phyloP scores from a whole-genome alignment of 2,888 invertebrate genomes.

The Epirrita christyi region DNA sequence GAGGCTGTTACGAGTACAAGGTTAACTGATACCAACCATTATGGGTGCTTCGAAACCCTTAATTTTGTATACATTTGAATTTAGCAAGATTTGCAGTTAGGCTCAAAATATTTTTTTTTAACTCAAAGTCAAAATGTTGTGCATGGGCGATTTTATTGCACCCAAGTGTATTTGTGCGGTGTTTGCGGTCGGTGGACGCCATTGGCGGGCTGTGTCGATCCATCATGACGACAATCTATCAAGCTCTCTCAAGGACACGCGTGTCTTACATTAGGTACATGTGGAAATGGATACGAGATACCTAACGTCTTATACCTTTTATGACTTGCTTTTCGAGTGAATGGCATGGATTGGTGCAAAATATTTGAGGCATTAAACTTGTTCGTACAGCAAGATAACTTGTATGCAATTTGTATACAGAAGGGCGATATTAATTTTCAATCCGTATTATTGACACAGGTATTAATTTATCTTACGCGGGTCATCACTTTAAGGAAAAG shows the following conservation, averaged over 20 bases:
- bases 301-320: not conserved
- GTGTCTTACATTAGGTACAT: slow-evolving; percentile 41
- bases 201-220: slow-evolving; percentile 57
- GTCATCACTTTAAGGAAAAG: slow-evolving; percentile 27
- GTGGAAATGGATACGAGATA: slow-evolving; percentile 16
- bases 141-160: too few species aligned
- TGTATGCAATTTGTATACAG: slow-evolving; percentile 10
- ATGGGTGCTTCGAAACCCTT: too few species aligned
- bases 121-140: too few species aligned
- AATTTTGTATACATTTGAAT: too few species aligned
- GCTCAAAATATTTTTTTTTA: too few species aligned
- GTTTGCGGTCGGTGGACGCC: slow-evolving; percentile 60
- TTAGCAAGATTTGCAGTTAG: too few species aligned
- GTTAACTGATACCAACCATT: too few species aligned
- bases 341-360: not conserved
- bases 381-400: slow-evolving; percentile 7
- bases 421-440: slow-evolving; percentile 16
- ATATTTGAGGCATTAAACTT: slow-evolving; percentile 6
- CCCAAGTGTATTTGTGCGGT: slow-evolving; percentile 41
- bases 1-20: too few species aligned
- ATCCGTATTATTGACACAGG: slow-evolving; percentile 25
- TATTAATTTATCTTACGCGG: slow-evolving; percentile 16
- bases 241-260: slow-evolving; percentile 50
- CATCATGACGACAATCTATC: slow-evolving; percentile 72
- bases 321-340: not conserved